Conservation (phyloP, 1,140 invertebrate species). For the Apis florea region DNA sequence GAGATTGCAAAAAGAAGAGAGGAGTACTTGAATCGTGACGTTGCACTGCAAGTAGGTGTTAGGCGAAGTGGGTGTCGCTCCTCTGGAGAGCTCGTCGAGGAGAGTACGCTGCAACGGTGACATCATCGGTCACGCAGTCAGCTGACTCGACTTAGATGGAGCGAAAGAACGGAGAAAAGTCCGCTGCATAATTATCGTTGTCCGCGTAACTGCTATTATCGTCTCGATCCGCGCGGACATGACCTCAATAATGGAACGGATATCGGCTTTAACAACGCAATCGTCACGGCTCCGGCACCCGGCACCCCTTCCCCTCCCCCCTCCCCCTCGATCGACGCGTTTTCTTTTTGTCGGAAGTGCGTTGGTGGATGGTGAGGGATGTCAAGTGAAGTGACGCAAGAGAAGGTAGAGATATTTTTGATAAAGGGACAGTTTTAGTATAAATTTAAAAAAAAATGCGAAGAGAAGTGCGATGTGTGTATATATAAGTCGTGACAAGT, state of each 20-base stretch:
- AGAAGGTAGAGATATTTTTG: not conserved
- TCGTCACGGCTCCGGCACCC: not conserved
- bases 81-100: constrained; percentile 47
- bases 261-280: constrained; percentile 47
- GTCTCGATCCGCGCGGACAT: constrained; percentile 50
- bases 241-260: constrained; percentile 59
- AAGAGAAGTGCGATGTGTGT: no score
- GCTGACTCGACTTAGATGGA: constrained; percentile 80
- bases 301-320: no score
- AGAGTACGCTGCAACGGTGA: constrained; percentile 73
- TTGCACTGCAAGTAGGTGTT: constrained; percentile 63
- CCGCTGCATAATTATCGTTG: constrained; percentile 49
- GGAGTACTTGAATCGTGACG: constrained; percentile 62
- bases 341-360: constrained; percentile 31
- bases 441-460: no score
- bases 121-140: constrained; percentile 76
- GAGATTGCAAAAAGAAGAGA: constrained; percentile 38
- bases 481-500: no score
- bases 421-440: not conserved
- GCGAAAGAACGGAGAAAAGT: constrained; percentile 77
- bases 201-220: constrained; percentile 48
- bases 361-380: constrained; percentile 28
- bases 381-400: constrained; percentile 27
- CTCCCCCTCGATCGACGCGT: not conserved
- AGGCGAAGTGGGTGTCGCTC: constrained; percentile 70